Base-by-base conservation (phyloP, 2,113 vertebrate species). In the Sinocyclocheilus rhinocerous region DNA sequence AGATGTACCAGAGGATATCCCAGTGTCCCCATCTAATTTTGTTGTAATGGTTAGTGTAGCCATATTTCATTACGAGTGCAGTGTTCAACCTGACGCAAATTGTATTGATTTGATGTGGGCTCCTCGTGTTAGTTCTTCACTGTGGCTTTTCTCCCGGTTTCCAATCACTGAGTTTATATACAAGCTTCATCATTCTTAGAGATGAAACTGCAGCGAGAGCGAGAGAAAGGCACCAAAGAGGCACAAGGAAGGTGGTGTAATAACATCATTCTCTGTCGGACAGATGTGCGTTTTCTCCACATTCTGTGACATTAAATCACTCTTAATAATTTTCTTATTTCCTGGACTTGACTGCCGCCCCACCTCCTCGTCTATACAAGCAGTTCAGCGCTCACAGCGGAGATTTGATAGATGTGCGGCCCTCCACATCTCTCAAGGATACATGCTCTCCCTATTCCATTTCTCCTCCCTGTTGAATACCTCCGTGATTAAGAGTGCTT, bases 241-340 rank as follows among this genome's bases (percentile, higher is more conserved):
- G 61, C 4, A 26, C 45, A 20, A 55, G 33, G 85, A 89, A 76
- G n/a, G 69, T 55, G 90, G 89, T 63, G 90, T 87, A 50, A 91
- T 75, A 83, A 83, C 92, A 92, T 92, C 90, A 83, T 85, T 92
- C 91, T 92, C 45, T 5, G 84, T n/a, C 79, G 89, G 89, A 92
- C 91, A 90, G 91, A 92, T 92, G 90, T 89, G 79, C 89, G 33
- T 92, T 91, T 91, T 88, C 89, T 83, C 77, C 26, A 39, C 89
- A 65, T 88, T 90, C 87, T 36, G 87, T 90, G 90, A 91, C 90
- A 87, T 93, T 90, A 93, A 93, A 93, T 92, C 87, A 89, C 91
- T 93, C 90, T 92, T 93, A 90, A 94, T 95, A 89, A 91, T 92
- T 94, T 94, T 92, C 93, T 92, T 93, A 92, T 93, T 92, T 93